Base-by-base conservation (phyloP, 2,113 vertebrate genomes). In the Arizona elegans region DNA sequence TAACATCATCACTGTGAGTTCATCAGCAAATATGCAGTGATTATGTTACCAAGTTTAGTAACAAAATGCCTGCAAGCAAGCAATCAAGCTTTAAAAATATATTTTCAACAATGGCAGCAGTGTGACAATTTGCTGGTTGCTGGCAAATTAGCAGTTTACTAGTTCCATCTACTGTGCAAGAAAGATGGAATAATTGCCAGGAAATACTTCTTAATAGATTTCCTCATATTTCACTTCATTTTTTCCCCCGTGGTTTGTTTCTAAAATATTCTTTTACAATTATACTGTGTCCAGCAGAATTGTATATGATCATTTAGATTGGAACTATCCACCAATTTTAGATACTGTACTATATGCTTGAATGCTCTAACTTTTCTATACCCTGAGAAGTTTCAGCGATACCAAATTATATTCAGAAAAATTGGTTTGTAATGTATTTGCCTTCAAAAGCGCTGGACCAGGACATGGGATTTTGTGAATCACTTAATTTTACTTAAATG, bases 401-500 rank as follows among this genome's bases (percentile, higher is more conserved):
- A 21, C 43, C 43, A 75, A 85, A 59, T 17, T 90, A 29, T 43
- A 50, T 86, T 52, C 8, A 1, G 65, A 52, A 15, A 17, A 33
- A 52, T 3, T 70, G 81, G 38, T 91, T 90, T 87, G 24, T 75
- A 56, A 81, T 81, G 56, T n/a, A 17, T 38, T n/a, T 10, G 26
- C 26, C 59, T 91, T 59, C 24, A 56, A 29, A n/a, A 86, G 38
- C 54, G 19, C 38, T 75, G 56, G 86, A 56, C 59, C 43, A 58
- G 43, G 50, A 50, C 24, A 91, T 88, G 59, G 15, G 38, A 52
- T 88, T 88, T 33, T 23, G 29, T 92, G 33, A 86, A 85, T 15
- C 47, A 85, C 29, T 93, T 81, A 88, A 85, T 88, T 43, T 17
- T 50, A 81, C 54, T 81, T 91, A 86, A 91, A 12, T 91, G 86